Evolutionary conservation across 2,797 vertebrate species (phyloP), one percentile per base, ranked within the genome.

Genomic region (Pseudomugil gertrudae): DNA sequence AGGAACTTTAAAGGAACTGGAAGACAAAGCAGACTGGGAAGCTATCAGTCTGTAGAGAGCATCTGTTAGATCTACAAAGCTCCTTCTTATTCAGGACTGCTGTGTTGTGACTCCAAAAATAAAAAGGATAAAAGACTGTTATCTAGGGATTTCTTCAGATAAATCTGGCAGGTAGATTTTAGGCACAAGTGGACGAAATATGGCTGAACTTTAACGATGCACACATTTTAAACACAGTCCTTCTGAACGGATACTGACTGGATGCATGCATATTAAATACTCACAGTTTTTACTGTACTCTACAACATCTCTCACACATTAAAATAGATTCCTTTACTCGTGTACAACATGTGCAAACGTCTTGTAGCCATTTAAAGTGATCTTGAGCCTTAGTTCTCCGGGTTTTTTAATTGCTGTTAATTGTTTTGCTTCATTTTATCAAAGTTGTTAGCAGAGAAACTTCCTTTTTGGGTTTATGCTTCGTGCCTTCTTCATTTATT

Each of bases 31-130:
- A 65, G 67, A 60, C 59, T 30, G 48, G 57, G 68, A 35, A 74
- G 69, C 50, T 11, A 55, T 74, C 60, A 26, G 66, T 35, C 63
- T 86, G 76, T 84, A 82, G 66, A 57, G 74, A 85, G 47, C 66
- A 38, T 64, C 63, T 66, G 78, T 70, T 30, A 54, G 48, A 57
- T 80, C 78, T 45, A 21, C 68, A 68, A 66, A 78, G 62, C 15
- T 57, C 63, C 53, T 57, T 56, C 48, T 62, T 56, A 53, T 84
- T 86, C 57, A 68, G 79, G 74, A 80, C 54, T 14, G 29, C 51
- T 58, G 53, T 92, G 85, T 93, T 93, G 82, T 90, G 89, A 78
- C 87, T 92, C 66, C 57, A 33, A 55, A 40, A 38, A 43, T 19
- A n/a, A 2, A 5, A 7, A 29, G 29, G 7, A n/a, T 27, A 30